Conservation (phyloP, 2,888 invertebrate genomes). For the Plebejus melissa region DNA sequence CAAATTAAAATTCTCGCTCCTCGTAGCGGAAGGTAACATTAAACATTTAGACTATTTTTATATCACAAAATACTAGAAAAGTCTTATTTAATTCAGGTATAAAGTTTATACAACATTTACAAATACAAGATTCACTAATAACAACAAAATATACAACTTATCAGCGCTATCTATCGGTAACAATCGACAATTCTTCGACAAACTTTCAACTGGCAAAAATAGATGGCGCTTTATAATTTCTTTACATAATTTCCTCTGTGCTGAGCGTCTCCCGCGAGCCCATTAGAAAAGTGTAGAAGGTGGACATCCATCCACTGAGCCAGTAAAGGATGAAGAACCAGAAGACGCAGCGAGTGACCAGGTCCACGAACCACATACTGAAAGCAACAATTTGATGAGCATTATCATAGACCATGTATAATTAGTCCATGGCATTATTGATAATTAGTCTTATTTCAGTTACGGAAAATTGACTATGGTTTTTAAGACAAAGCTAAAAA, state of each 20-base stretch:
- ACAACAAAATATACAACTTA: slow-evolving; percentile 10
- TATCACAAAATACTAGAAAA: slow-evolving; percentile 4
- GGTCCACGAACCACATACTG: slow-evolving; percentile 94
- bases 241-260: slow-evolving; percentile 33
- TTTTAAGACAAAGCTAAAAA: too few species aligned
- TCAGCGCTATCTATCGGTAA: neutral
- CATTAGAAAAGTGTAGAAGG: slow-evolving; percentile 44
- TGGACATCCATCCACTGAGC: slow-evolving; percentile 56
- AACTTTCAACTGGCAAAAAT: neutral
- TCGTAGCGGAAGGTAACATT: neutral
- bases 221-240: slow-evolving; percentile 19
- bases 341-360: slow-evolving; percentile 84
- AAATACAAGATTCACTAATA: neutral
- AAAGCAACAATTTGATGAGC: slow-evolving; percentile 46
- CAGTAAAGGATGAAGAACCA: slow-evolving; percentile 81
- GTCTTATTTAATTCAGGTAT: neutral
- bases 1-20: neutral
- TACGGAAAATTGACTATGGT: too few species aligned
- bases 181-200: neutral
- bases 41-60: neutral
- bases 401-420: neutral
- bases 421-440: too few species aligned
- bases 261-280: slow-evolving; percentile 40
- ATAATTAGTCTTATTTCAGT: too few species aligned
- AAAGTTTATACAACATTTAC: neutral